phyloP scores from a whole-genome alignment of 2,113 vertebrate genomes.

The Tapirus terrestris region DNA sequence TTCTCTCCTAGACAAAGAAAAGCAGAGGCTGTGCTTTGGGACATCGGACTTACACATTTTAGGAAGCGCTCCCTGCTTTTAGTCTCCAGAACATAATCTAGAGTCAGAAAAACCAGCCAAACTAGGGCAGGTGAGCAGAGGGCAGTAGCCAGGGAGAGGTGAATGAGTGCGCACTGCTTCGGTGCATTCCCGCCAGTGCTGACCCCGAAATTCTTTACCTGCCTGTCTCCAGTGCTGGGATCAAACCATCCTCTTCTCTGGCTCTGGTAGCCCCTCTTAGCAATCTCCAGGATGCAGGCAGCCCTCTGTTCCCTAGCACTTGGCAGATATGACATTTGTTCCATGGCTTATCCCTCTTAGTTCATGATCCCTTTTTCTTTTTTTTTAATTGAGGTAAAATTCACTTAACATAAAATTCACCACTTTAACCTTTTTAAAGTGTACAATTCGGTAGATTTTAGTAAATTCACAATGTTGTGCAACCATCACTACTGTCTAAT shows the following conservation, averaged over 20 bases:
- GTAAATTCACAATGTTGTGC: not conserved
- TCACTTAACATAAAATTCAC: not conserved
- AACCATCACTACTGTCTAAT: not conserved
- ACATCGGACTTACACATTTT: not conserved
- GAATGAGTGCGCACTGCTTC: fast-evolving
- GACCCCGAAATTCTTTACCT: not conserved
- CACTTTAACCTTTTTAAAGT: not conserved
- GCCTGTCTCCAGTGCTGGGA: not conserved
- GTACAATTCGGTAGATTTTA: not conserved
- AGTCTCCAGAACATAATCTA: not conserved
- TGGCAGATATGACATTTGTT: not conserved
- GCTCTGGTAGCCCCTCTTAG: not conserved
- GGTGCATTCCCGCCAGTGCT: fast-evolving
- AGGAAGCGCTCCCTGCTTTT: not conserved
- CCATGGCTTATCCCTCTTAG: not conserved
- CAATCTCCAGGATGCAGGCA: not conserved
- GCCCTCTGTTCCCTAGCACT: not conserved
- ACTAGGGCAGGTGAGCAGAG: not conserved
- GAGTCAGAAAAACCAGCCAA: not conserved
- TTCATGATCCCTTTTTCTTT: not conserved
- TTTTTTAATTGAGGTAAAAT: not conserved
- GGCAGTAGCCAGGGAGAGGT: not conserved
- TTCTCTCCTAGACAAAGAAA: not conserved
- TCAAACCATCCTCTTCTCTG: not conserved
- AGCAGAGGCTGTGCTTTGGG: not conserved